These are phyloP conservation scores for Aphidius ervi DNA, from an alignment of 1,140 invertebrate species.

Conservation along the genomic window DNA sequence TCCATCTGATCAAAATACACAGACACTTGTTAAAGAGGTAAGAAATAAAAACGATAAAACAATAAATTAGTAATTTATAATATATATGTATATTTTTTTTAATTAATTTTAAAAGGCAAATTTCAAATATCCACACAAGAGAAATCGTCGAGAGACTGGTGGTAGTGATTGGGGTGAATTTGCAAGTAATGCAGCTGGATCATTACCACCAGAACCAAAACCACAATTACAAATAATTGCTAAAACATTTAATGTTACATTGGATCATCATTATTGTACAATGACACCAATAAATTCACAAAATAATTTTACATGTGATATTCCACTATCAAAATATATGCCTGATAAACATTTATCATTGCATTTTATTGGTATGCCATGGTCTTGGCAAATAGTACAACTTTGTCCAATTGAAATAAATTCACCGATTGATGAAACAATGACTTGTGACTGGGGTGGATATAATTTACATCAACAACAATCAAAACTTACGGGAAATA, in stretches of 20 bases:
- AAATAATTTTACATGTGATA: constrained; percentile 40
- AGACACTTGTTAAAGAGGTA: constrained; percentile 48
- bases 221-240: constrained; percentile 42
- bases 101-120: constrained; percentile 30
- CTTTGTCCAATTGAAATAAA: constrained; percentile 35
- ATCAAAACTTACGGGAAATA: constrained; percentile 35
- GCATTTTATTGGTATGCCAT: constrained; percentile 45
- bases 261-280: constrained; percentile 47
- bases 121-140: constrained; percentile 47
- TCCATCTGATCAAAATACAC: constrained; percentile 46
- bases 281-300: constrained; percentile 30
- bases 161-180: constrained; percentile 47
- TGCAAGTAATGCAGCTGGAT: constrained; percentile 46
- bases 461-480: constrained; percentile 38
- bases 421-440: constrained; percentile 33
- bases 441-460: constrained; percentile 39
- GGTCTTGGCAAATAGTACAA: constrained; percentile 46
- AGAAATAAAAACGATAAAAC: constrained; percentile 11
- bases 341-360: constrained; percentile 44
- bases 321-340: constrained; percentile 49
- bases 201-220: constrained; percentile 44
- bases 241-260: constrained; percentile 44
- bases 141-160: constrained; percentile 38
- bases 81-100: not conserved
- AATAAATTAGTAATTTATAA: constrained; percentile 1